These are phyloP conservation scores for Siderastrea siderea DNA, from an alignment of 92 coral and sea anemone genomes.

Conservation along the genomic window DNA sequence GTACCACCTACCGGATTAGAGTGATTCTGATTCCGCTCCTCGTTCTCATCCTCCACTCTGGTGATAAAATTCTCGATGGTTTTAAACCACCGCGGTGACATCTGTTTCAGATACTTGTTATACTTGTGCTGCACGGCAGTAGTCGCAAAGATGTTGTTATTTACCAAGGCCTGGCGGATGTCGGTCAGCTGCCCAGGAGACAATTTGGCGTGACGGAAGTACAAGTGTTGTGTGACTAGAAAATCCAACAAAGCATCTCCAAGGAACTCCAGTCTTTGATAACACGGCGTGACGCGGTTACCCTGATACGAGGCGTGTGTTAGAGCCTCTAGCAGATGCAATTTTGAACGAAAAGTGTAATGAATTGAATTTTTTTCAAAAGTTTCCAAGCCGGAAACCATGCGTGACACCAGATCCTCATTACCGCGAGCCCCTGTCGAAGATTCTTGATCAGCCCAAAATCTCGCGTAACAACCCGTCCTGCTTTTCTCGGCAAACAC, in stretches of 20 bases:
- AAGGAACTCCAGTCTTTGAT: constrained; percentile 96
- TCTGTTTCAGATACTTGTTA: constrained; percentile 84
- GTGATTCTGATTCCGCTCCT: constrained; percentile 8
- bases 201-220: constrained; percentile 75
- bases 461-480: constrained; percentile 52
- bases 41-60: constrained; percentile 45
- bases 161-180: constrained; percentile 95
- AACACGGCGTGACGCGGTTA: constrained; percentile 87
- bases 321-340: constrained; percentile 86
- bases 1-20: constrained; percentile 10
- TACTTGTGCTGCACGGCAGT: constrained; percentile 85
- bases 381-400: constrained; percentile 67
- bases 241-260: constrained; percentile 97
- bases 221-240: constrained; percentile 92
- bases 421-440: not conserved
- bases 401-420: constrained; percentile 10
- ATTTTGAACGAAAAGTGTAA: constrained; percentile 77
- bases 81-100: constrained; percentile 88
- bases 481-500: not conserved
- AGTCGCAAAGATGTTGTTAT: constrained; percentile 95
- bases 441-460: constrained; percentile 5
- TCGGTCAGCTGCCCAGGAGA: constrained; percentile 94
- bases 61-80: constrained; percentile 85
- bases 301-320: constrained; percentile 91
- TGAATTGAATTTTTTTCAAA: constrained; percentile 74